These are phyloP conservation scores for Jordanella pulchra DNA, from an alignment of 2,797 vertebrate genomes.

Conservation along the genomic window DNA sequence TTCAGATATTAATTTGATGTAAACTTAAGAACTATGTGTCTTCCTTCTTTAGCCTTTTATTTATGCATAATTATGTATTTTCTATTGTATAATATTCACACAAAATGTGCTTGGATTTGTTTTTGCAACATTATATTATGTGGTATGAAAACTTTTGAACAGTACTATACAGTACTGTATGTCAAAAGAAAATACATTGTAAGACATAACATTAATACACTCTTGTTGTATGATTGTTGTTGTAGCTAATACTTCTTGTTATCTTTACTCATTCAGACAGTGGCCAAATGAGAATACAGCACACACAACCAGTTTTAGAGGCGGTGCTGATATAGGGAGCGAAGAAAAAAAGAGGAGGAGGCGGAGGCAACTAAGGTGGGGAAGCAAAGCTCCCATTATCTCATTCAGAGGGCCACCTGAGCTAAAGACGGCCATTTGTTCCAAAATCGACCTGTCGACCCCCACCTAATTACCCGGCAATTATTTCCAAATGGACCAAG, in stretches of 20 bases:
- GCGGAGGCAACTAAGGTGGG: slow-evolving; percentile 4
- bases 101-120: background rate
- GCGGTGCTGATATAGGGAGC: slow-evolving; percentile 11
- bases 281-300: background rate
- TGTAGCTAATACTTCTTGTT: background rate
- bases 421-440: slow-evolving; percentile 88
- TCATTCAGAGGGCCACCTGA: slow-evolving; percentile 81
- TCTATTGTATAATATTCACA: background rate
- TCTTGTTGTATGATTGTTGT: background rate
- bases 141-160: background rate
- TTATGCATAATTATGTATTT: background rate
- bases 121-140: background rate
- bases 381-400: slow-evolving; percentile 79
- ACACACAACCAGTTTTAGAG: slow-evolving; percentile 10
- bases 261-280: background rate
- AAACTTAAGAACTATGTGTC: background rate
- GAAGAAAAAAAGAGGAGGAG: slow-evolving; percentile 6
- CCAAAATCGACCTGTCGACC: slow-evolving; percentile 86
- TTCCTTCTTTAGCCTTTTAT: background rate
- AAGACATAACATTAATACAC: background rate
- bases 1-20: background rate
- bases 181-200: background rate
- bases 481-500: slow-evolving; percentile 83
- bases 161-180: background rate
- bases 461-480: slow-evolving; percentile 88